Conservation (phyloP, 2,797 vertebrate genomes). For the Phaenicophaeus curvirostris region DNA sequence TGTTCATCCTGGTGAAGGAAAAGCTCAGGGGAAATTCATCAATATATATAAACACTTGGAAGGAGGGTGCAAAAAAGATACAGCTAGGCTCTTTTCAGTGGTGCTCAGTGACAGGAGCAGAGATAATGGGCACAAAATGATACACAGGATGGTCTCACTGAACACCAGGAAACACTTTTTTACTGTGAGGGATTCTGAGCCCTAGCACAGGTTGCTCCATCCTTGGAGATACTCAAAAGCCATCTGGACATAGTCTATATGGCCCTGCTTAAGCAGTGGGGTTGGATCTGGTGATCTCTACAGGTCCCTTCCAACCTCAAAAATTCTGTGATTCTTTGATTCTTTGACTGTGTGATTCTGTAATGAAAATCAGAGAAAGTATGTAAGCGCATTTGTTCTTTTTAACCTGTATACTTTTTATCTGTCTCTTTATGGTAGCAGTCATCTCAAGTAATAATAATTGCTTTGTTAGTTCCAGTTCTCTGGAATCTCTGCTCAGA, state of each 20-base stretch:
- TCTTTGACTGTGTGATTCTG: background rate
- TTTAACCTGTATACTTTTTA: background rate
- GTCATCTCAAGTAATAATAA: background rate
- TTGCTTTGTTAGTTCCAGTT: background rate
- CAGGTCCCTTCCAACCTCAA: background rate
- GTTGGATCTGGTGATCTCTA: background rate
- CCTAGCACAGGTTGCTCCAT: background rate
- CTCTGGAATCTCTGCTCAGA: background rate
- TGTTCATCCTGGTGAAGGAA: background rate
- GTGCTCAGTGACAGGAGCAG: background rate
- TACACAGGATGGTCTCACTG: background rate
- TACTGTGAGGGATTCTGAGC: rapidly evolving
- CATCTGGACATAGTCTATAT: rapidly evolving
- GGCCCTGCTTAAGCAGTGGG: background rate
- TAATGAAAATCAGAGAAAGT: background rate
- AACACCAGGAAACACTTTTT: background rate
- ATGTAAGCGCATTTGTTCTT: background rate
- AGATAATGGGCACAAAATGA: background rate
- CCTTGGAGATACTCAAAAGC: background rate
- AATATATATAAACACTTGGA: background rate
- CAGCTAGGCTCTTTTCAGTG: background rate
- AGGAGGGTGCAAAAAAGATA: background rate
- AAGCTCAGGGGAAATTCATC: background rate
- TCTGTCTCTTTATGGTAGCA: background rate
- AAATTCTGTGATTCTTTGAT: background rate